phyloP scores from a whole-genome alignment of 2,797 vertebrate genomes.

The Sebastes taczanowskii region DNA sequence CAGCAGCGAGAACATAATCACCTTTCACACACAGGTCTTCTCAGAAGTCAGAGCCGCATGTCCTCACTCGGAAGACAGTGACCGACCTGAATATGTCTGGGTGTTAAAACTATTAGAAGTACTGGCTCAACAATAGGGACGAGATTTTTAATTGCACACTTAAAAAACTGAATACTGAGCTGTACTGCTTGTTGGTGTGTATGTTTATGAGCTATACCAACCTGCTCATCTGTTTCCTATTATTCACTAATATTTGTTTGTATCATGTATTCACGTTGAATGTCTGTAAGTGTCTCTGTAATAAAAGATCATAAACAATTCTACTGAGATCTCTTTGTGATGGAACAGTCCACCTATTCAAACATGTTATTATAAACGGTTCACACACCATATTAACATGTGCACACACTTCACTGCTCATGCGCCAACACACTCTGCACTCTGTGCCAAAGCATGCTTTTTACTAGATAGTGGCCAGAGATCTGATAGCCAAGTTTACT shows the following conservation, averaged over 20 bases:
- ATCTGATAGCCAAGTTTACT: constrained; percentile 28
- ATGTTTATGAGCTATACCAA: not conserved
- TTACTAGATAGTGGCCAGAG: constrained; percentile 8
- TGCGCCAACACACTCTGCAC: not conserved
- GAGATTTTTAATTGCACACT: not conserved
- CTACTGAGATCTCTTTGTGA: not conserved
- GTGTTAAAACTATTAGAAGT: not conserved
- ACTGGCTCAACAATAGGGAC: not conserved
- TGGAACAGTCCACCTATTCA: not conserved
- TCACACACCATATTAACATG: not conserved
- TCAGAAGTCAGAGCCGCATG: constrained; percentile 62
- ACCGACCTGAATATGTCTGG: not conserved
- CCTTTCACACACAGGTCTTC: constrained; percentile 75
- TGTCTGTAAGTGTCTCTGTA: not conserved
- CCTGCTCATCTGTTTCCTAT: not conserved
- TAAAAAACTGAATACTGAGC: not conserved
- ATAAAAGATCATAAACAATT: not conserved
- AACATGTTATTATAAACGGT: not conserved
- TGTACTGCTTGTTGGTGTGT: not conserved
- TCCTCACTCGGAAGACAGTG: constrained; percentile 29
- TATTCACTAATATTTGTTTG: not conserved
- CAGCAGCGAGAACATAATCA: constrained; percentile 75
- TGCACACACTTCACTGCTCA: not conserved
- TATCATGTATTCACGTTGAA: not conserved
- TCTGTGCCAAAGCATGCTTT: constrained; percentile 5